These are phyloP conservation scores for Helostoma temminkii DNA, from an alignment of 2,797 vertebrate genomes.

Conservation along the genomic window DNA sequence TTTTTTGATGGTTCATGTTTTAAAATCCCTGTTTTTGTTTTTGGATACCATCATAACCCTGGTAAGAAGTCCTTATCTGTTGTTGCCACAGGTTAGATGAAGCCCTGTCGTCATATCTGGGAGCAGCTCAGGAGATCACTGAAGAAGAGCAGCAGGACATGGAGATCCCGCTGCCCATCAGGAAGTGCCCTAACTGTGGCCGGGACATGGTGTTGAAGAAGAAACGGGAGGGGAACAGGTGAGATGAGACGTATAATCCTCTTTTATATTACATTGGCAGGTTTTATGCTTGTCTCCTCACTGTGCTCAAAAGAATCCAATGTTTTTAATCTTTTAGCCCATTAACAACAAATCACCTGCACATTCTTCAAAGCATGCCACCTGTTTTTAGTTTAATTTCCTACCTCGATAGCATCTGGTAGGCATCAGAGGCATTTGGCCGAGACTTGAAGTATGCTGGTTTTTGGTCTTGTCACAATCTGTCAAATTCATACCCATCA, in stretches of 20 bases:
- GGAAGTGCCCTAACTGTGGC: constrained; percentile 93
- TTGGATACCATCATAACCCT: neutral
- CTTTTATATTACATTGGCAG: neutral
- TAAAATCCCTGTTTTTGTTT: neutral
- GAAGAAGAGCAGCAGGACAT: constrained; percentile 86
- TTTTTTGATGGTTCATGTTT: neutral
- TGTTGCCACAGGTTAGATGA: constrained; percentile 89
- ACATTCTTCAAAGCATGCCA: too few species aligned
- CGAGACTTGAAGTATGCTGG: too few species aligned
- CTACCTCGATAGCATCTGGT: too few species aligned
- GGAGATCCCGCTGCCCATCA: constrained; percentile 83
- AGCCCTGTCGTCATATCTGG: constrained; percentile 93
- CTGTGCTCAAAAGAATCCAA: too few species aligned
- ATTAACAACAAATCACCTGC: neutral
- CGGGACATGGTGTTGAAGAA: constrained; percentile 94
- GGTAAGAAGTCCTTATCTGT: neutral
- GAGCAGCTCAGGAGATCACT: constrained; percentile 83
- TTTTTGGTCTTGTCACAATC: too few species aligned
- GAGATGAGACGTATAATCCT: constrained; percentile 18
- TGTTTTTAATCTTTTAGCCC: too few species aligned
- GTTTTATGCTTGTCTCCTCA: neutral
- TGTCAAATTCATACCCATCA: neutral
- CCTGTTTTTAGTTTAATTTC: too few species aligned
- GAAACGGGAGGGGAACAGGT: constrained; percentile 90
- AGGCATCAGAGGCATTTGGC: too few species aligned